Evolutionary conservation across 2,888 invertebrate genomes (phyloP).

Genomic region (Lasioglossum calceatum): DNA sequence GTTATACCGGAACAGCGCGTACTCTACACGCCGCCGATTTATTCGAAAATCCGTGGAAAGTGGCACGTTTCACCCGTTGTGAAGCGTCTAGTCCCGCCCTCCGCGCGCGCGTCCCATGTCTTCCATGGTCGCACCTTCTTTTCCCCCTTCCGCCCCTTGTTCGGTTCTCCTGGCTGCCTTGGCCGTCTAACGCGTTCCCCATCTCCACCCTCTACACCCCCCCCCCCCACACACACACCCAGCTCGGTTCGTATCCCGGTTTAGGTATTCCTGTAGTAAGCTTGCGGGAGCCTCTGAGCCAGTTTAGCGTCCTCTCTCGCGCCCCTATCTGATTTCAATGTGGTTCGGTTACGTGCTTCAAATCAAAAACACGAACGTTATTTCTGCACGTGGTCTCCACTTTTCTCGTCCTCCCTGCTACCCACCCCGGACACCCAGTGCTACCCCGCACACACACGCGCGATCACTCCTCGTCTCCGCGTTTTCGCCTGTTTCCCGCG

Average conservation of each 20-base stretch:
- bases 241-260: slow-evolving; percentile 42
- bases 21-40: slow-evolving; percentile 68
- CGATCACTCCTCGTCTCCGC: slow-evolving; percentile 39
- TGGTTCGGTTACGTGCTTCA: slow-evolving; percentile 82
- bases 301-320: slow-evolving; percentile 78
- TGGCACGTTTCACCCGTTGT: slow-evolving; percentile 71
- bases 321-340: slow-evolving; percentile 82
- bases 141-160: background rate
- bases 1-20: slow-evolving; percentile 65
- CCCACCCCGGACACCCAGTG: background rate
- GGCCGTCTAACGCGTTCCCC: slow-evolving; percentile 57
- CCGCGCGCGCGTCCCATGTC: slow-evolving; percentile 48
- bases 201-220: background rate
- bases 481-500: slow-evolving; percentile 40
- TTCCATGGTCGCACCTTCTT: slow-evolving; percentile 46
- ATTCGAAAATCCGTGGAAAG: slow-evolving; percentile 76
- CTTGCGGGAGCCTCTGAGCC: slow-evolving; percentile 74
- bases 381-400: slow-evolving; percentile 78
- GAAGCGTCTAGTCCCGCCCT: slow-evolving; percentile 59
- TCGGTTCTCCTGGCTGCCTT: slow-evolving; percentile 49
- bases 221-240: background rate
- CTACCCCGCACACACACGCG: background rate
- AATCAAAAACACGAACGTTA: slow-evolving; percentile 82
- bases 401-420: slow-evolving; percentile 66
- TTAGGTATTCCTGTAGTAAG: slow-evolving; percentile 77